Conservation (phyloP, 2,888 invertebrate species). For the Lasioglossum lativentre region DNA sequence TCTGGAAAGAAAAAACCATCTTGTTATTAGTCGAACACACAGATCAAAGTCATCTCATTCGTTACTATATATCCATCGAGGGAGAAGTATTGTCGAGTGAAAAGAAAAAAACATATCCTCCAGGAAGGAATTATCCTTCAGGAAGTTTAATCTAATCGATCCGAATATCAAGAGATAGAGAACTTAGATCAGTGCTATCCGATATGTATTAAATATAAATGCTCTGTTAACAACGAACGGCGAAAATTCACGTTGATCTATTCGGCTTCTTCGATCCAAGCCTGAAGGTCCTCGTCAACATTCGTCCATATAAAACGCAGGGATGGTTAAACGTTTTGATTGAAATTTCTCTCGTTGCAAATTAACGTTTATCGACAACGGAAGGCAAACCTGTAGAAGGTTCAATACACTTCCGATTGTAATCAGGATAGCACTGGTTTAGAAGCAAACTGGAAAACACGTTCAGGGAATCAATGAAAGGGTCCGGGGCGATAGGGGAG, state of each 20-base stretch:
- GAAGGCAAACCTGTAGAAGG: neutral
- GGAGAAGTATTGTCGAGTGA: neutral
- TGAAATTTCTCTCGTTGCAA: neutral
- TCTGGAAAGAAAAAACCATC: neutral
- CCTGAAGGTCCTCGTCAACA: neutral
- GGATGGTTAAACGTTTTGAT: neutral
- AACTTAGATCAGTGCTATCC: conserved; percentile 3
- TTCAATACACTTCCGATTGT: neutral
- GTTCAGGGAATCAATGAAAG: neutral
- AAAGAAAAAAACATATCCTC: conserved; percentile 18
- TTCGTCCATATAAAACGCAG: neutral
- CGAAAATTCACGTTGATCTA: neutral
- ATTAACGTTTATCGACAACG: neutral
- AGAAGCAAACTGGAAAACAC: neutral
- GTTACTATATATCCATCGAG: neutral
- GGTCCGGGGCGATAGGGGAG: conserved; percentile 21
- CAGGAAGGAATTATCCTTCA: no score
- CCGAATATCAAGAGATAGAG: neutral
- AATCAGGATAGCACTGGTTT: conserved; percentile 1
- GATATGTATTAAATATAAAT: neutral
- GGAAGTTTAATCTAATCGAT: conserved; percentile 3
- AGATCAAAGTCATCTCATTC: conserved; percentile 10
- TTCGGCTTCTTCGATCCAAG: no score
- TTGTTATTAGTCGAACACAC: neutral
- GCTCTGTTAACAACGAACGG: neutral